Conservation (phyloP, 2,888 invertebrate genomes). For the Hipparchia semele region DNA sequence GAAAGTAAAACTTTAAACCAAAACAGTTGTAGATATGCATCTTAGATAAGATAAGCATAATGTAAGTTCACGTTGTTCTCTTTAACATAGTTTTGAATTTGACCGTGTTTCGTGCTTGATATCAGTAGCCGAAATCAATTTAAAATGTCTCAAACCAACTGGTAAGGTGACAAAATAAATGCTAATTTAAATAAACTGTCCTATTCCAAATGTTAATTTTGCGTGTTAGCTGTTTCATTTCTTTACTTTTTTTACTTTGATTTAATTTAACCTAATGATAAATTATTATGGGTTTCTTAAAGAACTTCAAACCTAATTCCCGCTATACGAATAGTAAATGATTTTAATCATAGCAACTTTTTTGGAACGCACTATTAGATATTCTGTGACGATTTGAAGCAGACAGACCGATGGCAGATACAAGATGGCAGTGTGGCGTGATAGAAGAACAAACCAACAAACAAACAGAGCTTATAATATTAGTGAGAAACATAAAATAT, state of each 20-base stretch:
- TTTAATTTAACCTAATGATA: not conserved
- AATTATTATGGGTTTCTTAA: too few species aligned
- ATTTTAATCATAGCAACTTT: too few species aligned
- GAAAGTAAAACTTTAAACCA: not conserved
- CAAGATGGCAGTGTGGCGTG: too few species aligned
- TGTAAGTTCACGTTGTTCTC: not conserved
- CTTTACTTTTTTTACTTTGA: not conserved
- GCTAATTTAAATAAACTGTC: slow-evolving; percentile 4
- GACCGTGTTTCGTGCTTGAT: slow-evolving; percentile 6
- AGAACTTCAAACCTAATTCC: too few species aligned
- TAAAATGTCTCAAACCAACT: slow-evolving; percentile 11
- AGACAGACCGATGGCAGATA: too few species aligned
- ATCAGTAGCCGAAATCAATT: slow-evolving; percentile 19
- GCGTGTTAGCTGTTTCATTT: slow-evolving; percentile 12
- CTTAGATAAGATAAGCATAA: too few species aligned
- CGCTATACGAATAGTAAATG: too few species aligned
- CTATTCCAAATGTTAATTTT: slow-evolving; percentile 13
- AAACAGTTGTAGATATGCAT: not conserved
- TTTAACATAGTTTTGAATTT: slow-evolving; percentile 14
- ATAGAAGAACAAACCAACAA: too few species aligned
- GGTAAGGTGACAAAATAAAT: slow-evolving; percentile 12
- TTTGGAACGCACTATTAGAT: too few species aligned
- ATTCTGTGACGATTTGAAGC: too few species aligned
- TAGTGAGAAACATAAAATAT: too few species aligned
- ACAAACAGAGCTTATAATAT: too few species aligned